A percentile compares a stretch with the other conserved stretches of the same genome.
Conservation (phyloP, 1,140 invertebrate genomes). For the Drosophila tani region DNA sequence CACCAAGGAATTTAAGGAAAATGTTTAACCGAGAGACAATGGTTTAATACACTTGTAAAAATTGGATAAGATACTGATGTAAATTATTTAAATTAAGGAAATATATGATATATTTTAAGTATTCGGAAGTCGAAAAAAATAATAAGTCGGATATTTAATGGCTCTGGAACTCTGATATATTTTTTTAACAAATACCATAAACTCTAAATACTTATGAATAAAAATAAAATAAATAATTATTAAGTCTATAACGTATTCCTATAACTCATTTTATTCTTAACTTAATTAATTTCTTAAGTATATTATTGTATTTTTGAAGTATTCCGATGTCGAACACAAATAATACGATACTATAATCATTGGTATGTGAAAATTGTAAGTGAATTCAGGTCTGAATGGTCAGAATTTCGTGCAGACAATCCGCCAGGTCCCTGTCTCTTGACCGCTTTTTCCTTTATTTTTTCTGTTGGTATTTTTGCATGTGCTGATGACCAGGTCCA, state of each 20-base stretch:
- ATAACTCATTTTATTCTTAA: too few relatives aligned
- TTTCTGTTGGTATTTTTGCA: conserved; percentile 32
- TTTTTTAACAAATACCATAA: too few relatives aligned
- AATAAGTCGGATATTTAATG: too few relatives aligned
- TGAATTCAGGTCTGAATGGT: neutral
- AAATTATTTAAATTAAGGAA: neutral
- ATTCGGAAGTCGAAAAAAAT: too few relatives aligned
- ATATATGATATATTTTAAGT: too few relatives aligned
- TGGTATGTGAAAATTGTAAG: conserved; percentile 1
- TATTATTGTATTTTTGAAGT: too few relatives aligned
- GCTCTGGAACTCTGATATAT: too few relatives aligned
- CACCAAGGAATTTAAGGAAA: conserved; percentile 5
- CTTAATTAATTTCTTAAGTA: too few relatives aligned
- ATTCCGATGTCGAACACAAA: neutral
- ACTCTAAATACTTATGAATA: too few relatives aligned
- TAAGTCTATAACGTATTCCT: too few relatives aligned
- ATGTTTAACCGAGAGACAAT: neutral
- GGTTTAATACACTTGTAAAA: neutral
- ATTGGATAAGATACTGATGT: too few relatives aligned
- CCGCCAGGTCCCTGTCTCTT: neutral
- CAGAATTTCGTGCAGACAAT: conserved; percentile 6
- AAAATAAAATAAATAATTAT: too few relatives aligned
- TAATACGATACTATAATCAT: neutral
- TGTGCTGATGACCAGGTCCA: conserved; percentile 37
- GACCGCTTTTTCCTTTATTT: neutral